Conservation (phyloP, 2,113 vertebrate species). For the Lophochroa leadbeateri region DNA sequence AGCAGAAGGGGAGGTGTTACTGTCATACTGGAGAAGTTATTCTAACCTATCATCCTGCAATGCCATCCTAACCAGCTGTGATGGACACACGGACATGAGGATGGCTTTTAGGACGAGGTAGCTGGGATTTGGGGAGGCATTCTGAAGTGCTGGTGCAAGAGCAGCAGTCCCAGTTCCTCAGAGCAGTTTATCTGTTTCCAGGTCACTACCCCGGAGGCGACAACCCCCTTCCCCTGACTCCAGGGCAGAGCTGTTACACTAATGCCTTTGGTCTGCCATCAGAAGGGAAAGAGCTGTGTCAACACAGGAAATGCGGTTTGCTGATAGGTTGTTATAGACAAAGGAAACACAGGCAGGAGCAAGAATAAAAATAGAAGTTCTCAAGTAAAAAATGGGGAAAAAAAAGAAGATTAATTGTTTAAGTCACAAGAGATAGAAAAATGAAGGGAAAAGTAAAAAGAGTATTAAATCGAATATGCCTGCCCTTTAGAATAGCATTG, state of each 20-base stretch:
- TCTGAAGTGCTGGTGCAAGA: neutral
- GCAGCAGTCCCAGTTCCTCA: neutral
- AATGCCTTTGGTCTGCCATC: neutral
- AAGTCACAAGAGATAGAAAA: conserved; percentile 33
- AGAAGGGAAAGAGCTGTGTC: neutral
- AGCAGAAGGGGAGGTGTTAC: neutral
- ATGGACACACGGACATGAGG: fast-evolving
- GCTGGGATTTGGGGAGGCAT: neutral
- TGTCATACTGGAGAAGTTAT: neutral
- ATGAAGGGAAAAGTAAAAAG: conserved; percentile 19
- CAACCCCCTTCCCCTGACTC: neutral
- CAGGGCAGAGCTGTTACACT: neutral
- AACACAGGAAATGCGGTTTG: conserved; percentile 17
- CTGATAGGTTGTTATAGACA: conserved; percentile 8
- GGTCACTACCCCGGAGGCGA: neutral
- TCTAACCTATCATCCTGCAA: neutral
- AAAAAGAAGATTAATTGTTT: conserved; percentile 40
- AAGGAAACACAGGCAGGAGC: neutral
- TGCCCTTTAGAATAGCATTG: conserved; percentile 13
- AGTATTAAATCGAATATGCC: neutral
- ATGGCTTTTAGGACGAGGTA: neutral
- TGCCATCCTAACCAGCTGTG: neutral
- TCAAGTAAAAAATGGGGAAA: neutral
- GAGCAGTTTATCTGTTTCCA: neutral
- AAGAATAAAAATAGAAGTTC: conserved; percentile 21